Evolutionary conservation across 2,888 invertebrate genomes (phyloP).

Genomic region (Caradrina kadenii): DNA sequence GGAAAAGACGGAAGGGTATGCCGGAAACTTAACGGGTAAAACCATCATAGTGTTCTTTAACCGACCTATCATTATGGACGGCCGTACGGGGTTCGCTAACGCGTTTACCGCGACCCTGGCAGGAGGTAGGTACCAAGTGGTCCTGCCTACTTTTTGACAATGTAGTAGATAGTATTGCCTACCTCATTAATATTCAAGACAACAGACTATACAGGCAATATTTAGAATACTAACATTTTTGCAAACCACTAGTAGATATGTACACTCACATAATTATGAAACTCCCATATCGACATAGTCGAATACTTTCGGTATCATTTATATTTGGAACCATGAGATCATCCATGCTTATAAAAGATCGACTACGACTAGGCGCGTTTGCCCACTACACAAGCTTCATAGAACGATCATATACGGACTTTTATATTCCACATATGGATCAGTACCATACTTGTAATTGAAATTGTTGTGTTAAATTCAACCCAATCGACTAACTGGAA

Average conservation of each 20-base stretch:
- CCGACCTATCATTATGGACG: no score
- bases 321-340: constrained; percentile 50
- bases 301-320: constrained; percentile 44
- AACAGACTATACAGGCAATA: neutral
- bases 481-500: neutral
- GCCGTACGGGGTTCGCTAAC: no score
- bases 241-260: neutral
- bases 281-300: constrained; percentile 10
- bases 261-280: constrained; percentile 4
- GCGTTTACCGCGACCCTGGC: no score
- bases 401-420: neutral
- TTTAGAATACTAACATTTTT: no score
- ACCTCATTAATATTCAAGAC: neutral
- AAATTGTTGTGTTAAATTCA: neutral
- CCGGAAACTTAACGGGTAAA: no score
- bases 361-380: constrained; percentile 18
- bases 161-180: neutral
- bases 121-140: no score
- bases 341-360: constrained; percentile 38
- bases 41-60: no score
- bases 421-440: neutral
- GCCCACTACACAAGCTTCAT: neutral
- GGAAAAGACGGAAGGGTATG: no score
- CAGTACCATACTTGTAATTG: neutral
- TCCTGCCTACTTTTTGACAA: neutral